phyloP scores from a whole-genome alignment of 2,888 invertebrate genomes.

The Silvanus unidentatus region DNA sequence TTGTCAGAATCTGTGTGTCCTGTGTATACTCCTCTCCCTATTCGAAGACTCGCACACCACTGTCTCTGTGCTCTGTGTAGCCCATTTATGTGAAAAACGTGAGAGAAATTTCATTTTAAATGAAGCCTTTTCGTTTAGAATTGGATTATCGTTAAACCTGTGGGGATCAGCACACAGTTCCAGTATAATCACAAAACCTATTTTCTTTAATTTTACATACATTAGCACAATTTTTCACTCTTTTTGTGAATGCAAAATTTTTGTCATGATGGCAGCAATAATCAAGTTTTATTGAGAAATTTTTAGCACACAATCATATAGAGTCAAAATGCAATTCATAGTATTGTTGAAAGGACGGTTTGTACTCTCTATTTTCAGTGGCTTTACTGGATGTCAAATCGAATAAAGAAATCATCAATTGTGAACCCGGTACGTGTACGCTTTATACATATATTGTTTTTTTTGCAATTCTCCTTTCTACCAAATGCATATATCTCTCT shows the following conservation, averaged over 20 bases:
- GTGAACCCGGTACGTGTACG: background rate
- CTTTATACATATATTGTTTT: background rate
- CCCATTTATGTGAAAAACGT: background rate
- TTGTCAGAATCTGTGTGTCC: background rate
- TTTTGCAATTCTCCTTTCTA: background rate
- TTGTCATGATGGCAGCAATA: too few species aligned
- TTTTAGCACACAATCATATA: too few species aligned
- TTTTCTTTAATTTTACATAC: constrained; percentile 21
- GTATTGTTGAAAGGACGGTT: too few species aligned
- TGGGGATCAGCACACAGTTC: constrained; percentile 23
- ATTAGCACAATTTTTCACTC: constrained; percentile 9
- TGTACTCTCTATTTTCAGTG: background rate
- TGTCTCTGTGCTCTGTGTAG: background rate
- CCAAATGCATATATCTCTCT: background rate
- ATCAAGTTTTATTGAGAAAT: too few species aligned
- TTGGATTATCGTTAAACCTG: constrained; percentile 29
- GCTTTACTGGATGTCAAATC: background rate
- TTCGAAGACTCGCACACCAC: background rate
- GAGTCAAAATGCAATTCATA: too few species aligned
- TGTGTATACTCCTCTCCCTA: background rate
- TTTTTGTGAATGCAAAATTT: too few species aligned
- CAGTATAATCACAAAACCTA: constrained; percentile 27
- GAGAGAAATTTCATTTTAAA: constrained; percentile 1
- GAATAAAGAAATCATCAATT: constrained; percentile 1
- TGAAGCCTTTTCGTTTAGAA: constrained; percentile 11